Conservation (phyloP, 2,113 vertebrate species). For the Ciconia stormi region DNA sequence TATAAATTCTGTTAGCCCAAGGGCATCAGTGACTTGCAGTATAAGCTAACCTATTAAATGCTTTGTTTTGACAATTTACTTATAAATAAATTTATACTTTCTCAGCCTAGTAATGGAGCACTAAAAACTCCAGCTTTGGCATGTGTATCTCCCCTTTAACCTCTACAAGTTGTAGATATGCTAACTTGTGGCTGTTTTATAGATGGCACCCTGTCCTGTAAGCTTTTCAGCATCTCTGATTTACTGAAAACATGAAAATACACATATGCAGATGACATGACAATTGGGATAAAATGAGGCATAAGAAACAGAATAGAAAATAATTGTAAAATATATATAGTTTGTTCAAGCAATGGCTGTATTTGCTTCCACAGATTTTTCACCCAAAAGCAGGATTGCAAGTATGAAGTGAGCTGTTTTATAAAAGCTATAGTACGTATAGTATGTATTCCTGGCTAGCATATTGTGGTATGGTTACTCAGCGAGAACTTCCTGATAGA, state of each 20-base stretch:
- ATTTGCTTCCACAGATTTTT: neutral
- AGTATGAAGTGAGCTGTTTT: neutral
- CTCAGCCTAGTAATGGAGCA: neutral
- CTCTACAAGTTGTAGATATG: neutral
- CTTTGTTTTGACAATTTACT: conserved; percentile 58
- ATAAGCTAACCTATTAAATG: neutral
- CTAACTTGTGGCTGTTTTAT: neutral
- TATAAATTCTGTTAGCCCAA: conserved; percentile 36
- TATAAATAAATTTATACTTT: conserved; percentile 12
- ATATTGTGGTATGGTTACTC: neutral
- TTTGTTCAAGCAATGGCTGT: neutral
- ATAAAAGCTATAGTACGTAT: fast-evolving
- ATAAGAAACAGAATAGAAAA: neutral
- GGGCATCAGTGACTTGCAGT: neutral
- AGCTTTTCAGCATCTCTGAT: neutral
- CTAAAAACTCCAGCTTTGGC: neutral
- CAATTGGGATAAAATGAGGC: neutral
- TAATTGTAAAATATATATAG: neutral
- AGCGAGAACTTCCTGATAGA: neutral
- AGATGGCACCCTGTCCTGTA: neutral
- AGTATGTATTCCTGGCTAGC: too few relatives aligned
- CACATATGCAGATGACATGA: fast-evolving
- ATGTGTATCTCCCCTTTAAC: neutral
- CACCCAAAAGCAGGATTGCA: neutral
- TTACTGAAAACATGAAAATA: neutral